These are phyloP conservation scores for Psittacula cyanocephala DNA, from an alignment of 2,113 vertebrate species.

Conservation along the genomic window DNA sequence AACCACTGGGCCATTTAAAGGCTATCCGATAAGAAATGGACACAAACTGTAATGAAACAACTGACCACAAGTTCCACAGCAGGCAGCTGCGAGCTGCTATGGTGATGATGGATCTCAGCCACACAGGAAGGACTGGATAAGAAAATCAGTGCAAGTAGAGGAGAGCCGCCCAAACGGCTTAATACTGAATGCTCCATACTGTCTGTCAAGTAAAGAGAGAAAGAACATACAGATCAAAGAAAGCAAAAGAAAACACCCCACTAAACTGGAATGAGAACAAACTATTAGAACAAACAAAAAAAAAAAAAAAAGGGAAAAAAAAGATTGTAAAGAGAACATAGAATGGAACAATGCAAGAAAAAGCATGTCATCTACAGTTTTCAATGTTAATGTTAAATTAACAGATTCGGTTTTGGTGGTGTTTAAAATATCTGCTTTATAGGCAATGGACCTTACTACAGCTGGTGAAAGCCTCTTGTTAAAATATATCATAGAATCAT, in stretches of 20 bases:
- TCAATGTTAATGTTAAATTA: neutral
- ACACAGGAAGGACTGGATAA: conserved; percentile 54
- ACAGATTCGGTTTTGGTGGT: neutral
- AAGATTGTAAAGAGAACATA: neutral
- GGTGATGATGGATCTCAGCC: conserved; percentile 57
- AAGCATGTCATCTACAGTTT: neutral
- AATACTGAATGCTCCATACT: conserved; percentile 64
- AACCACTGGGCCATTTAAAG: neutral
- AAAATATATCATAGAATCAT: neutral
- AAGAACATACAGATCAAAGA: conserved; percentile 20
- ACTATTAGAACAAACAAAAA: neutral
- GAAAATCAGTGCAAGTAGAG: conserved; percentile 48
- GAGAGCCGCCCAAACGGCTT: conserved; percentile 38
- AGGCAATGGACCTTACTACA: neutral
- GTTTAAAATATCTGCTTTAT: neutral
- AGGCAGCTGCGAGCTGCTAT: conserved; percentile 63
- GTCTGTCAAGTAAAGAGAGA: conserved; percentile 55
- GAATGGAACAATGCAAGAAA: neutral
- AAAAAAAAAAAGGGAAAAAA: neutral
- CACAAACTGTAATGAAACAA: conserved; percentile 26
- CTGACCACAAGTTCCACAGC: conserved; percentile 68
- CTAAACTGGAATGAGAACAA: neutral
- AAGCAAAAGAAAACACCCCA: neutral
- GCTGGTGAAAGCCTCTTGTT: neutral
- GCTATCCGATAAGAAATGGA: neutral